Conservation (phyloP, 2,113 vertebrate species). For the Fregata magnificens region DNA sequence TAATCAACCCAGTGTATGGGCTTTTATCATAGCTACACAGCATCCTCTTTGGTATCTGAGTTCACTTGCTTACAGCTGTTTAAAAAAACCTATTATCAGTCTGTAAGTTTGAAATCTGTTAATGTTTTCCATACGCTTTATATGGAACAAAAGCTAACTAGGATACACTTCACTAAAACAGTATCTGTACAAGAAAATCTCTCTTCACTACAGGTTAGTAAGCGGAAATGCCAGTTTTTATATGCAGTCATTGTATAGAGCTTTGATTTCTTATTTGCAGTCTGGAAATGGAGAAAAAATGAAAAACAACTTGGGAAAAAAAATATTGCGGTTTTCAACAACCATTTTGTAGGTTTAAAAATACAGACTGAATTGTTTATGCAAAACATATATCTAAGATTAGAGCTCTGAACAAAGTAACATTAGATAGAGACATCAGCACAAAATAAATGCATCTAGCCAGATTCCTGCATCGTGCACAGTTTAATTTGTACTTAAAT, state of each 20-base stretch:
- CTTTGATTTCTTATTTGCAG: background rate
- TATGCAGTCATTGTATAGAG: background rate
- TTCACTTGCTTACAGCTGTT: background rate
- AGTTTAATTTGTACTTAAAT: background rate
- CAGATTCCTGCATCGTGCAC: background rate
- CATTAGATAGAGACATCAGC: background rate
- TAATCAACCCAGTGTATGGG: background rate
- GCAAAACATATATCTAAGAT: background rate
- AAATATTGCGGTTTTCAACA: background rate
- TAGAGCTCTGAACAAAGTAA: background rate
- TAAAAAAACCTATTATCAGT: background rate
- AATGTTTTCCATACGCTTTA: background rate
- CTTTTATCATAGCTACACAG: background rate
- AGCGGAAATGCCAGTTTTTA: background rate
- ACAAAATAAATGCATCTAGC: background rate
- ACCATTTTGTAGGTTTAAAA: background rate
- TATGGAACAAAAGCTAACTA: background rate
- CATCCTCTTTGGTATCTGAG: background rate
- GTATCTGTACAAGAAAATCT: background rate
- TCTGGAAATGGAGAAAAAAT: background rate
- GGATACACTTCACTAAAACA: background rate
- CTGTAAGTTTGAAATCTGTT: background rate
- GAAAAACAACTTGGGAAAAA: background rate
- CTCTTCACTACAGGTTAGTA: background rate
- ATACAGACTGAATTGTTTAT: background rate